Evolutionary conservation across 1,140 invertebrate species (phyloP).

Genomic region (Pentalonia nigronervosa): DNA sequence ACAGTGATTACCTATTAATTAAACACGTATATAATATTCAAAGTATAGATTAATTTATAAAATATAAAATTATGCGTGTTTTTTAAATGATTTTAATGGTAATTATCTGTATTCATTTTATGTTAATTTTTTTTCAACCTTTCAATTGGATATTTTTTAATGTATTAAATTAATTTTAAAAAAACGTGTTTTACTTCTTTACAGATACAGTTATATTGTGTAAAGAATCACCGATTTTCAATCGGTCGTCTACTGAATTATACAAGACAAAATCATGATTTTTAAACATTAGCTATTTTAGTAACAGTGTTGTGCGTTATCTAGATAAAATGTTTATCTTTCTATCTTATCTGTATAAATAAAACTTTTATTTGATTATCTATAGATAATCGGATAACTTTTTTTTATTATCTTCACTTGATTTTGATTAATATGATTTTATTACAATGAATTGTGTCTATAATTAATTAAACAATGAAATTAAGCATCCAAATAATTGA

Average conservation of each 20-base stretch:
- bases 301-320: not conserved
- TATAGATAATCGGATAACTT: no score
- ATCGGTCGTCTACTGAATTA: not conserved
- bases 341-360: no score
- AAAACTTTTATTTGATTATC: no score
- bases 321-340: no score
- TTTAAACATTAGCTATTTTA: not conserved
- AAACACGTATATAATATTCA: not conserved
- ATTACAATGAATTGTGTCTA: no score
- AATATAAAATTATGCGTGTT: not conserved
- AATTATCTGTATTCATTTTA: not conserved
- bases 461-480: no score
- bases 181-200: not conserved
- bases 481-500: no score
- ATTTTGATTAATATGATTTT: no score
- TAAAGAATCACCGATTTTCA: not conserved
- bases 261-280: not conserved
- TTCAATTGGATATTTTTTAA: not conserved
- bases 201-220: not conserved
- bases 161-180: not conserved
- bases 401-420: no score
- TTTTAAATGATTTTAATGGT: not conserved
- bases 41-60: not conserved
- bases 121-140: not conserved
- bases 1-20: no score